Evolutionary conservation across 1,140 invertebrate species (phyloP), one percentile per base, ranked within the genome.

Genomic region (Cydia strobilella): DNA sequence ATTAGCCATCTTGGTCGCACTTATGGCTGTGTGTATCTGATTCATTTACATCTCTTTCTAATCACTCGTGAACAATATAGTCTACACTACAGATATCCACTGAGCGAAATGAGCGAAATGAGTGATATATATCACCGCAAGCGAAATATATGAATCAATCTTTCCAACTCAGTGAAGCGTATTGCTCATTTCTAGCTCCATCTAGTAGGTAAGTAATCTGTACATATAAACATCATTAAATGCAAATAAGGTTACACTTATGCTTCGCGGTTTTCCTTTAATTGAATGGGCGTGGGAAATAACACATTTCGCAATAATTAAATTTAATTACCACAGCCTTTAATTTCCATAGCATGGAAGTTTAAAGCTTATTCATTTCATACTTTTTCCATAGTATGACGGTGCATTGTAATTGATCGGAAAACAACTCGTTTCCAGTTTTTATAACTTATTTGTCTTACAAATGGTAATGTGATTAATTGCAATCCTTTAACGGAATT

Each of bases 381-480:
- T 59, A 59, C 54, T 59, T 59, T 59, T 59, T 59, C 54, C 54
- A 59, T 59, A 6, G 54, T 20, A 59, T 23, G 54, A 23, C 54
- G 20, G 20, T 23, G 54, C 20, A 59, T 23, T 18, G 15, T 54
- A 20, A 54, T 54, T 20, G 54, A 59, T 59, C 54, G 54, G 54
- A 59, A 59, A 59, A 59, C 54, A 20, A 59, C 54, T 23, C 2
- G 20, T 59, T 18, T 59, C 6, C 7, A 59, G 54, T 59, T 59
- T 59, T 59, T 59, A 23, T 59, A 18, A 54, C n/a, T 54, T 54
- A 12, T 59, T 59, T 59, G 54, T 59, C 54, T 23, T 59, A 12
- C 0, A n/a, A 20, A 59, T 59, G 9, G 18, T 59, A 59, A 59
- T 12, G 54, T 23, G 5, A 10, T 59, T 54, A 23, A 59, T 59